Conservation (phyloP, 2,797 vertebrate genomes). For the Pterois miles region DNA sequence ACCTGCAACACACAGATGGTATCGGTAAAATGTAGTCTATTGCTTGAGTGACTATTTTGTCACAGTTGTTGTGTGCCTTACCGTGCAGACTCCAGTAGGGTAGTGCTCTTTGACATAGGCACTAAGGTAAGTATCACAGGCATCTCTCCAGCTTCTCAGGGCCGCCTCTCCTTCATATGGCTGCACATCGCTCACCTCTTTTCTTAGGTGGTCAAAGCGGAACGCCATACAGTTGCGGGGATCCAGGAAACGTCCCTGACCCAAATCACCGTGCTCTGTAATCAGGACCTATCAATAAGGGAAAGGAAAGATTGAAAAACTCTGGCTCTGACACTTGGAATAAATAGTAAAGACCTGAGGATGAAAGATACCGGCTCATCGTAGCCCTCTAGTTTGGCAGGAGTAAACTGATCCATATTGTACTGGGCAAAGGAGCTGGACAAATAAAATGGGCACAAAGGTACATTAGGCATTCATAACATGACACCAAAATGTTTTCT, state of each 20-base stretch:
- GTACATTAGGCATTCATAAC: background rate
- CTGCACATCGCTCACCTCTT: conserved; percentile 94
- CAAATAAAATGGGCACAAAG: conserved; percentile 23
- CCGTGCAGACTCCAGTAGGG: conserved; percentile 95
- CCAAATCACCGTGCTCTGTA: conserved; percentile 97
- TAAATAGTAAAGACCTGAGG: background rate
- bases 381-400: conserved; percentile 95
- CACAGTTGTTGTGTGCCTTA: conserved; percentile 64
- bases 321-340: background rate
- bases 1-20: conserved; percentile 82
- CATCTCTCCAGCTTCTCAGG: conserved; percentile 92
- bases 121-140: conserved; percentile 90
- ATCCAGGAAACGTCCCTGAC: conserved; percentile 96
- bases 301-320: background rate
- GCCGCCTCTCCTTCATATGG: conserved; percentile 90
- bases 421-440: conserved; percentile 98
- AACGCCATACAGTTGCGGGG: conserved; percentile 94
- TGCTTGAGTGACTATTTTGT: background rate
- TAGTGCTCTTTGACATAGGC: conserved; percentile 99
- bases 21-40: background rate
- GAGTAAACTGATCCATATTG: conserved; percentile 99
- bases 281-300: conserved; percentile 87
- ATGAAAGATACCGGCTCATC: conserved; percentile 90
- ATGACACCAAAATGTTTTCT: background rate
- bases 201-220: conserved; percentile 97